Evolutionary conservation across 2,888 invertebrate species (phyloP).

Genomic region (Dolichomitus sp.): DNA sequence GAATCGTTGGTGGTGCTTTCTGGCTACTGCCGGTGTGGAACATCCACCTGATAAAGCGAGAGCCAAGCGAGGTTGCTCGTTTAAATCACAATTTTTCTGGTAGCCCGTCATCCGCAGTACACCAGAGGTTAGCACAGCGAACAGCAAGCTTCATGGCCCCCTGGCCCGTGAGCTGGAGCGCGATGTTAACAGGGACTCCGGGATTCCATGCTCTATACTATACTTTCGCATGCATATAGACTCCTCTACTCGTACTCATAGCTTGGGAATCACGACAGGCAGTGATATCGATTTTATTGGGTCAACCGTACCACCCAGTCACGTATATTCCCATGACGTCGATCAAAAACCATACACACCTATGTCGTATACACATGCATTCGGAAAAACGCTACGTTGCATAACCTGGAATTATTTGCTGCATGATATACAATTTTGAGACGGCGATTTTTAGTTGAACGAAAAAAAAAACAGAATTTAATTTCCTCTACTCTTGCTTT

Average conservation of each 20-base stretch:
- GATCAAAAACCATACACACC: conserved; percentile 22
- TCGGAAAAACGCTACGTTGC: background rate
- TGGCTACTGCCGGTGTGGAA: conserved; percentile 35
- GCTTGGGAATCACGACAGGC: conserved; percentile 57
- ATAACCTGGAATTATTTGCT: background rate
- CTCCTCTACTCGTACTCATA: conserved; percentile 20
- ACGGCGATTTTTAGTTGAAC: background rate
- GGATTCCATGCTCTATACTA: conserved; percentile 35
- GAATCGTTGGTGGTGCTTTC: conserved; percentile 33
- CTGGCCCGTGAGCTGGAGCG: conserved; percentile 25
- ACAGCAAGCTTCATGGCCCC: conserved; percentile 25
- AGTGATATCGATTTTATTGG: conserved; percentile 65
- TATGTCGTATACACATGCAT: background rate
- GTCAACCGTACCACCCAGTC: conserved; percentile 50
- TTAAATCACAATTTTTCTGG: conserved; percentile 78
- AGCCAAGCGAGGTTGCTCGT: conserved; percentile 60
- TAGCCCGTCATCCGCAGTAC: conserved; percentile 69
- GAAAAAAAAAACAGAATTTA: no score
- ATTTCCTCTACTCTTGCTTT: background rate
- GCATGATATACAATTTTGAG: conserved; percentile 1
- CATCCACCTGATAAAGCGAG: conserved; percentile 51
- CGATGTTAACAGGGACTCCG: conserved; percentile 62
- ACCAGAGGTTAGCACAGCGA: conserved; percentile 37
- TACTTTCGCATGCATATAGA: conserved; percentile 24
- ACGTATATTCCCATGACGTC: conserved; percentile 34